phyloP scores from a whole-genome alignment of 2,113 vertebrate species.

The Heterotilapia buettikoferi region DNA sequence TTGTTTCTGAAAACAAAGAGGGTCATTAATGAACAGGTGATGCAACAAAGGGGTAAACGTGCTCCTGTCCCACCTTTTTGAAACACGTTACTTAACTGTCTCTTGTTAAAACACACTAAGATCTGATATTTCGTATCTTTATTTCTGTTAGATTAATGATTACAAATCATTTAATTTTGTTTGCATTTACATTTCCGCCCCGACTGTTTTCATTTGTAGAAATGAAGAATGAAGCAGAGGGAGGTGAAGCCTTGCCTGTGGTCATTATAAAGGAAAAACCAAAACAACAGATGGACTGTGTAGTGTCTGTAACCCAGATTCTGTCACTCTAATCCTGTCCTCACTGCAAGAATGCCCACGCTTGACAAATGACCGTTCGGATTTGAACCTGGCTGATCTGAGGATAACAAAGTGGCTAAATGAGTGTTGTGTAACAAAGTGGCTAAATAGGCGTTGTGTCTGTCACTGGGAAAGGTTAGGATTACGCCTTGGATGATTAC shows the following conservation, averaged over 20 bases:
- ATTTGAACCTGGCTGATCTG: conserved; percentile 45
- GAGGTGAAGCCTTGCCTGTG: conserved; percentile 5
- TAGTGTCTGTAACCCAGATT: conserved; percentile 74
- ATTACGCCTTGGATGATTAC: not conserved
- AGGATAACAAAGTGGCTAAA: conserved; percentile 29
- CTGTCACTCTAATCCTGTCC: conserved; percentile 70
- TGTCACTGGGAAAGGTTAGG: not conserved
- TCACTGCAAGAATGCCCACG: conserved; percentile 65
- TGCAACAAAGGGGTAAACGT: not conserved
- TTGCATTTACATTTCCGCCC: not conserved
- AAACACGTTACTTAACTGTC: not conserved
- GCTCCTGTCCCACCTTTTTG: not conserved
- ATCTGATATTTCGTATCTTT: not conserved
- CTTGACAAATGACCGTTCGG: conserved; percentile 33
- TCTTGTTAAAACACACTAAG: not conserved
- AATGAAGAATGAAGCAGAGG: conserved; percentile 10
- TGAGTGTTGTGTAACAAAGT: not conserved
- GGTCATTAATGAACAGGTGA: not conserved
- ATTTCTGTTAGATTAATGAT: not conserved
- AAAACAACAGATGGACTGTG: conserved; percentile 78
- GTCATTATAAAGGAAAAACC: conserved; percentile 36
- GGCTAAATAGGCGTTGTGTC: conserved; percentile 6
- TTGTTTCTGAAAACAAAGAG: not conserved
- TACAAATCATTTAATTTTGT: not conserved
- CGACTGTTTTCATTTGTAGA: not conserved